A percentile compares a stretch with the other conserved stretches of the same genome.
Conservation (phyloP, 2,113 vertebrate species). For the Cavia porcellus region DNA sequence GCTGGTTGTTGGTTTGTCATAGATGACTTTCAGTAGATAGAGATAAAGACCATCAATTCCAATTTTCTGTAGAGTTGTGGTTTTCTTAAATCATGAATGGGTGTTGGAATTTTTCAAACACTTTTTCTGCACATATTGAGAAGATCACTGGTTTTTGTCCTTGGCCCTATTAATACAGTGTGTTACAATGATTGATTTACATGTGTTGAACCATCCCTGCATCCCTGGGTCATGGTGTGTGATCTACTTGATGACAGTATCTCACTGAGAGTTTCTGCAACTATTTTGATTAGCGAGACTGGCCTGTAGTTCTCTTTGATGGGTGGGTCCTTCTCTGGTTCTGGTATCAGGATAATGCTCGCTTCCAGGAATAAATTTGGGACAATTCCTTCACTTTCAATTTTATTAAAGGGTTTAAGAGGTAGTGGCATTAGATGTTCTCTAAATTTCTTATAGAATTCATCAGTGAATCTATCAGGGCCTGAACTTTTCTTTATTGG, state of each 20-base stretch:
- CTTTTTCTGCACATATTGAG: not conserved
- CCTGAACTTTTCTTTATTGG: not conserved
- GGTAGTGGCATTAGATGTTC: not conserved
- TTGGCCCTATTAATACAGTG: not conserved
- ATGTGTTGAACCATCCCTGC: not conserved
- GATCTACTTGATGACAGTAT: not conserved
- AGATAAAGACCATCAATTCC: not conserved
- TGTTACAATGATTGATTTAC: not conserved
- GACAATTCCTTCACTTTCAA: not conserved
- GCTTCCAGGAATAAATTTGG: not conserved
- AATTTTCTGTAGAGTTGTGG: not conserved
- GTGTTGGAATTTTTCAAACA: not conserved
- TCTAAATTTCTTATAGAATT: not conserved
- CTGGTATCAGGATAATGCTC: not conserved
- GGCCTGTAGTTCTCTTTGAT: not conserved
- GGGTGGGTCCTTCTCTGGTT: not conserved
- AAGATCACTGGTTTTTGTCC: not conserved
- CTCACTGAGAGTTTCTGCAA: not conserved
- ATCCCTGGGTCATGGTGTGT: not conserved
- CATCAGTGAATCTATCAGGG: not conserved
- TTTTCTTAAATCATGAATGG: not conserved
- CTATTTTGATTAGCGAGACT: not conserved
- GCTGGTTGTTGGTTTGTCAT: not conserved
- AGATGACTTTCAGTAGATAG: not conserved
- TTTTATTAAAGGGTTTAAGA: not conserved